Conservation (phyloP, 2,113 vertebrate species). For the Garra rufa region DNA sequence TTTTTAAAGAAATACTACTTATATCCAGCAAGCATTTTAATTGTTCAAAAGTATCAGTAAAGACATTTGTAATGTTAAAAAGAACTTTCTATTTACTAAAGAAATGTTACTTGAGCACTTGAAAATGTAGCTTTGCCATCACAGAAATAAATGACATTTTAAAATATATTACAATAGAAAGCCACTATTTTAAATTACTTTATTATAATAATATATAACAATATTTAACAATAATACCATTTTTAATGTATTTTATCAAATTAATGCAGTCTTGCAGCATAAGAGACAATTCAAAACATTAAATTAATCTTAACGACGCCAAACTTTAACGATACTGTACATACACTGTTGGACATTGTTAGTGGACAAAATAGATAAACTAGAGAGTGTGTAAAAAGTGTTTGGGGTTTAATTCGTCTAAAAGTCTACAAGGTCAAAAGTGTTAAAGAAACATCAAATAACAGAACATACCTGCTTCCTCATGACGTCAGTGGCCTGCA, state of each 20-base stretch:
- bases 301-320: neutral
- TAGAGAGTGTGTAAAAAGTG: neutral
- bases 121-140: neutral
- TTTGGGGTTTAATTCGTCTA: neutral
- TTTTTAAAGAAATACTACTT: neutral
- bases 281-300: neutral
- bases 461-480: constrained; percentile 89
- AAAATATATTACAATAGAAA: neutral
- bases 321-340: neutral
- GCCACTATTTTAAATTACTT: no score
- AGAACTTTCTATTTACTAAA: neutral
- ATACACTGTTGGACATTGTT: neutral
- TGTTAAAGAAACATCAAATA: neutral
- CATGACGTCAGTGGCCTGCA: constrained; percentile 98
- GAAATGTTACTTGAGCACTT: neutral
- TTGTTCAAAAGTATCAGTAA: neutral
- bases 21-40: neutral
- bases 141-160: neutral
- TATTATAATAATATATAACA: no score
- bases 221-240: neutral
- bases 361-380: neutral
- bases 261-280: neutral
- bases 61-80: neutral
- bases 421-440: neutral
- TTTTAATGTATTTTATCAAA: neutral